Percentiles rank a stretch among this genome's conserved stretches.
phyloP scores from a whole-genome alignment of 2,797 vertebrate species.

The Chaetophractus vellerosus region DNA sequence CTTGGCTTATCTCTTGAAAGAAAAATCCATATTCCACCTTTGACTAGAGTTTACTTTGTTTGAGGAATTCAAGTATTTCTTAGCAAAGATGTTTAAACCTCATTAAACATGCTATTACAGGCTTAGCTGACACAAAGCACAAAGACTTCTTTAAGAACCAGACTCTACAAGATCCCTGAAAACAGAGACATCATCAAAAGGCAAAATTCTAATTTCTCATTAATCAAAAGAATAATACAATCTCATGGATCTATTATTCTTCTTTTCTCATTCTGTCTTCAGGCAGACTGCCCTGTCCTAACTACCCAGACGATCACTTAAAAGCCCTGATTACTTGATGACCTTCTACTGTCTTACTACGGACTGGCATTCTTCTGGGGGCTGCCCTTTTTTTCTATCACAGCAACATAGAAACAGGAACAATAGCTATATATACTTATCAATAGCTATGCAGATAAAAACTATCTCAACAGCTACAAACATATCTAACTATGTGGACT shows the following conservation, averaged over 20 bases:
- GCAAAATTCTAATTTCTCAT: accelerated
- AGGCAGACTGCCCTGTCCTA: neutral
- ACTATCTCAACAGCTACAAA: accelerated
- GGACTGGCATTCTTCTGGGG: neutral
- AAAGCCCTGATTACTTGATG: neutral
- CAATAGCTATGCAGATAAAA: neutral
- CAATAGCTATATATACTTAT: neutral
- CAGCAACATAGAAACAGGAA: accelerated
- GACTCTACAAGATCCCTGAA: neutral
- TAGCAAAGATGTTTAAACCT: constrained; percentile 18
- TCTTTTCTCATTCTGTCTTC: neutral
- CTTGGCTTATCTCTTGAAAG: constrained; percentile 10
- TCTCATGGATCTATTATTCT: neutral
- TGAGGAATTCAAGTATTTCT: neutral
- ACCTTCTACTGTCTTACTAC: neutral
- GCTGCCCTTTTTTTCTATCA: neutral
- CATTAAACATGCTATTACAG: neutral
- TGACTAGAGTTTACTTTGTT: neutral
- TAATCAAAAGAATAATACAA: neutral
- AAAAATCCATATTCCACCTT: constrained; percentile 32
- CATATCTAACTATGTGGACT: neutral
- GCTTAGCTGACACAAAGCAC: neutral
- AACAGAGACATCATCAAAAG: no score
- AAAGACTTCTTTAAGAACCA: neutral
- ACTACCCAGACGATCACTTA: neutral